Conservation (phyloP, 2,888 invertebrate genomes). For the Melanophora roralis region DNA sequence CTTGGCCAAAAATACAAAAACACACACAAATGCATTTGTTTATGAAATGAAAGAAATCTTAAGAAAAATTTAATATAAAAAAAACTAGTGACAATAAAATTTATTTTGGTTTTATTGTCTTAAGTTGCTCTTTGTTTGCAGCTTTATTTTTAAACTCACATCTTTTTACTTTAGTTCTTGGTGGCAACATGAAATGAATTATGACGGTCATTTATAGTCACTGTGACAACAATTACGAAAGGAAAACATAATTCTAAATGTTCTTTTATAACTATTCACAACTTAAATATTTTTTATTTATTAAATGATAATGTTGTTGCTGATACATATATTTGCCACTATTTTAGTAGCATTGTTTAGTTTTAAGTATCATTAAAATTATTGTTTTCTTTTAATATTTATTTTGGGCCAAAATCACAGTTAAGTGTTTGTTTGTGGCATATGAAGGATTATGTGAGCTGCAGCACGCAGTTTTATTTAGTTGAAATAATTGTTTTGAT, state of each 20-base stretch:
- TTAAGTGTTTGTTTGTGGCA: constrained; percentile 38
- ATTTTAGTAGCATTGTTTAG: constrained; percentile 56
- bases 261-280: constrained; percentile 5
- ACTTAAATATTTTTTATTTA: constrained; percentile 10
- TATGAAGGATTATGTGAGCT: constrained; percentile 14
- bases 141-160: neutral
- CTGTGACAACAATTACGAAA: constrained; percentile 62
- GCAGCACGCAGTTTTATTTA: constrained; percentile 49
- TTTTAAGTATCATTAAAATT: constrained; percentile 45
- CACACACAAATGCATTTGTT: neutral
- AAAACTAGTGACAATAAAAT: constrained; percentile 40
- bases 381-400: neutral
- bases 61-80: constrained; percentile 29
- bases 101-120: constrained; percentile 55
- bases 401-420: neutral
- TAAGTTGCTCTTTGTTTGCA: neutral
- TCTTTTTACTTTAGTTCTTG: neutral
- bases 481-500: constrained; percentile 65
- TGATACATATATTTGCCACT: constrained; percentile 50
- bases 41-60: neutral
- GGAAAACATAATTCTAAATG: constrained; percentile 57
- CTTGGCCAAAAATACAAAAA: constrained; percentile 42
- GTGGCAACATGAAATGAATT: constrained; percentile 38
- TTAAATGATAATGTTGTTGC: constrained; percentile 1
- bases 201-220: constrained; percentile 59